These are phyloP conservation scores for Argya squamiceps DNA, from an alignment of 2,797 vertebrate species.

Conservation along the genomic window DNA sequence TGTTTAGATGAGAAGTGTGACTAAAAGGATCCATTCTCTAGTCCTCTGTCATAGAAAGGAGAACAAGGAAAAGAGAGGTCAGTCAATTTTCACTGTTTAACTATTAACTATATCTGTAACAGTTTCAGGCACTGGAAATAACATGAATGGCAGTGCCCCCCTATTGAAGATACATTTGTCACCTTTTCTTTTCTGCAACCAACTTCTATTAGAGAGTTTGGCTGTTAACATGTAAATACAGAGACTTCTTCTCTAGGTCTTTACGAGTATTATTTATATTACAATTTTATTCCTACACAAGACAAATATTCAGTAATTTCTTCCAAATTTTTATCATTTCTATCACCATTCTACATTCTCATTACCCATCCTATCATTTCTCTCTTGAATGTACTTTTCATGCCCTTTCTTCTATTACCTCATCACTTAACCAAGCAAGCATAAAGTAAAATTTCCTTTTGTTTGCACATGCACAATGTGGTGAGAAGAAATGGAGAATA, in stretches of 20 bases:
- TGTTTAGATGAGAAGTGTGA: background rate
- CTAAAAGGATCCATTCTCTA: background rate
- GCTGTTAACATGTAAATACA: background rate
- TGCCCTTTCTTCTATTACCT: background rate
- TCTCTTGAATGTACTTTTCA: background rate
- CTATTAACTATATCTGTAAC: background rate
- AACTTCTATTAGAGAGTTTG: background rate
- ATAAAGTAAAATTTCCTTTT: background rate
- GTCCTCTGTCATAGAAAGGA: background rate
- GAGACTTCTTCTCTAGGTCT: background rate
- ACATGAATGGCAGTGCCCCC: background rate
- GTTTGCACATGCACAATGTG: background rate
- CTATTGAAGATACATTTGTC: rapidly evolving
- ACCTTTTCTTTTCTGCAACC: background rate
- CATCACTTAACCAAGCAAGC: background rate
- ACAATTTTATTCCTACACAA: background rate
- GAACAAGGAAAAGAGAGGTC: background rate
- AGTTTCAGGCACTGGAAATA: background rate
- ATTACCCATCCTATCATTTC: background rate
- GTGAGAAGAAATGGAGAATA: background rate
- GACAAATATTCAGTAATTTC: background rate
- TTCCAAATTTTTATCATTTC: background rate
- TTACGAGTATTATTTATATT: background rate
- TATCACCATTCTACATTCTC: background rate
- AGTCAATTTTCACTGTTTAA: background rate